Evolutionary conservation across 2,888 invertebrate genomes (phyloP).

Genomic region (Conistra vaccinii): DNA sequence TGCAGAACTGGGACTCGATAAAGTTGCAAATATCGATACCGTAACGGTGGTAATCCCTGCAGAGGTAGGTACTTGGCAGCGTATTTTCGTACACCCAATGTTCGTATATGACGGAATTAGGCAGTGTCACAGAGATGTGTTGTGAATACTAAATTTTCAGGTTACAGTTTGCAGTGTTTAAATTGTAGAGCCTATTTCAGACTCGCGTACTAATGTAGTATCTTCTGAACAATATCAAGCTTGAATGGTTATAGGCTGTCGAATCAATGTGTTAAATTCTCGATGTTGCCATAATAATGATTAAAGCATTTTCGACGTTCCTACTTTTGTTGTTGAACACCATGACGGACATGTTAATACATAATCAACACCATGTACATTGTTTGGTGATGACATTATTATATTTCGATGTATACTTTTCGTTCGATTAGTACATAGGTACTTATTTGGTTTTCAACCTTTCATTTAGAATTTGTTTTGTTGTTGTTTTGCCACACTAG

Average conservation of each 20-base stretch:
- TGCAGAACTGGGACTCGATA: conserved; percentile 60
- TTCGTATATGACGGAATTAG: conserved; percentile 45
- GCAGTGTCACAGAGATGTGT: conserved; percentile 25
- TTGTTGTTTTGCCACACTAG: conserved; percentile 15
- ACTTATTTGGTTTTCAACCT: background rate
- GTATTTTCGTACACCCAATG: conserved; percentile 53
- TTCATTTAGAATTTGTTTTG: background rate
- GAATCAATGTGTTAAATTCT: background rate
- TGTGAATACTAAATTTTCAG: conserved; percentile 21
- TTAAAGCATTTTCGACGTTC: background rate
- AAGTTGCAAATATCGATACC: conserved; percentile 62
- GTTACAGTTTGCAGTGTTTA: conserved; percentile 19
- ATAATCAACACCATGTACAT: background rate
- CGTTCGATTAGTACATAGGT: background rate
- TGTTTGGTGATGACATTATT: background rate
- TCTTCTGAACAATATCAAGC: conserved; percentile 20
- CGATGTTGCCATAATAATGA: background rate
- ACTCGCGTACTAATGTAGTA: conserved; percentile 9
- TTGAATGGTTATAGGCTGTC: conserved; percentile 25
- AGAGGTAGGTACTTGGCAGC: conserved; percentile 38
- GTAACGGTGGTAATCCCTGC: conserved; percentile 36
- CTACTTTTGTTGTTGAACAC: background rate
- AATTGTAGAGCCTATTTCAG: conserved; percentile 29
- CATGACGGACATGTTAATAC: background rate
- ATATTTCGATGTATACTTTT: background rate